These are phyloP conservation scores for Mycetomoellerius zeteki DNA, from an alignment of 1,140 invertebrate species.

Conservation along the genomic window DNA sequence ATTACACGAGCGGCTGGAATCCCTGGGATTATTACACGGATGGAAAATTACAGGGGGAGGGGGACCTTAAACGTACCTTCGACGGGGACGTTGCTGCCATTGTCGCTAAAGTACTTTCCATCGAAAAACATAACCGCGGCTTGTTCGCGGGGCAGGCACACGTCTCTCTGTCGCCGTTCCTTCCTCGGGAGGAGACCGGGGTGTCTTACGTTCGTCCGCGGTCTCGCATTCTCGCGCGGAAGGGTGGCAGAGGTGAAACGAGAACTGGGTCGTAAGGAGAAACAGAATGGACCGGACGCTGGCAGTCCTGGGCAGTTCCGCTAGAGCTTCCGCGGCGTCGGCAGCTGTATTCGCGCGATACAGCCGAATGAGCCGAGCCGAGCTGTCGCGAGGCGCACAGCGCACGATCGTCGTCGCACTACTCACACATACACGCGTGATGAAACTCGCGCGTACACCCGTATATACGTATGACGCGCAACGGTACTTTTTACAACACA, in stretches of 20 bases:
- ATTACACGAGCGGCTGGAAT: not conserved
- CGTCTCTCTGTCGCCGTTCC: constrained; percentile 1
- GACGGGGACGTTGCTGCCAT: constrained; percentile 86
- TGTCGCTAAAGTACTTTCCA: constrained; percentile 83
- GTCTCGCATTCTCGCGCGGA: not conserved
- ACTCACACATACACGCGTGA: not conserved
- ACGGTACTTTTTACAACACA: not conserved
- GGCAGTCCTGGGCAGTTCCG: not conserved
- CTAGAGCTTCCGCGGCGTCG: constrained; percentile 15
- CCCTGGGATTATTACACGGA: not conserved
- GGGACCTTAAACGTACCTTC: constrained; percentile 80
- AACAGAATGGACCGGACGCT: not conserved
- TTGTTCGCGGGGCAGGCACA: constrained; percentile 70
- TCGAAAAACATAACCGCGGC: constrained; percentile 83
- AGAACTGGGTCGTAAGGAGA: not conserved
- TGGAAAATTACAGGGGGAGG: not conserved
- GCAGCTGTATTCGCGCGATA: constrained; percentile 13
- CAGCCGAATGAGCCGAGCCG: not conserved
- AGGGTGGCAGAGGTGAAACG: not conserved
- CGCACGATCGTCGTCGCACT: constrained; percentile 9
- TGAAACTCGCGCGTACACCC: not conserved
- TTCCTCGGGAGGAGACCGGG: not conserved
- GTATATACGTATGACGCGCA: not conserved
- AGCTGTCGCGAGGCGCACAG: constrained; percentile 13
- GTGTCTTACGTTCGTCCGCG: not conserved